Base-by-base conservation (phyloP, 30 jellyfish, hydroid and myxozoan species). In the Mastigias papua region DNA sequence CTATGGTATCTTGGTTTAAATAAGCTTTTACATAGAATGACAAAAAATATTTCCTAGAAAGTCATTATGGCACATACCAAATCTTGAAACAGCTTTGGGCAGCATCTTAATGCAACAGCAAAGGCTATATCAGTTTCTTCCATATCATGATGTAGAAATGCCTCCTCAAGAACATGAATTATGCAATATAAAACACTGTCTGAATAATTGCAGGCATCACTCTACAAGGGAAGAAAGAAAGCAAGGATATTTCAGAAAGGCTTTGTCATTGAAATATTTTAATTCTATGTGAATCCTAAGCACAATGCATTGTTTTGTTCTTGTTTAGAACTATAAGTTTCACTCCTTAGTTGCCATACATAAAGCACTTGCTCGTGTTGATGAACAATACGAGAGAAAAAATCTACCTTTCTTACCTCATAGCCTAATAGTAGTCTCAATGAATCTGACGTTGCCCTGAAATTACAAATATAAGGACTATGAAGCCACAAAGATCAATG, bases 41-140 rank as follows among this genome's bases (percentile, higher is more conserved):
- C n/a, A n/a, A n/a, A n/a, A 27, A 19, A 60, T n/a, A n/a, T n/a
- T n/a, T n/a, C n/a, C n/a, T n/a, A 27, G 33, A 60, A 21, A 15
- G 20, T 16, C 28, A 21, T 65, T 65, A 9, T 51, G 25, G 32
- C 0, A 21, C 92, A 65, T 63, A 83, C 92, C 92, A 83, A 58
- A 69, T 83, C 92, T 23, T 83, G 80, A 54, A 83, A 83, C 25
- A 83, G 46, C 29, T 83, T 83, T 6, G 50, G 86, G 51, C 69
- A 83, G 71, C 92, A 83, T 83, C 92, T 69, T 33, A 83, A 75
- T 28, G 92, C 86, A 28, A 69, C 69, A 25, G 51, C 86, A 69
- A 68, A 70, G n/a, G 92, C 84, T 8, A 78, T 26, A 75, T 51
- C 69, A 42, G 27, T 71, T 48, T 69, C 92, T 19, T 3, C 27